phyloP scores from a whole-genome alignment of 2,113 vertebrate species.

The Misgurnus anguillicaudatus region DNA sequence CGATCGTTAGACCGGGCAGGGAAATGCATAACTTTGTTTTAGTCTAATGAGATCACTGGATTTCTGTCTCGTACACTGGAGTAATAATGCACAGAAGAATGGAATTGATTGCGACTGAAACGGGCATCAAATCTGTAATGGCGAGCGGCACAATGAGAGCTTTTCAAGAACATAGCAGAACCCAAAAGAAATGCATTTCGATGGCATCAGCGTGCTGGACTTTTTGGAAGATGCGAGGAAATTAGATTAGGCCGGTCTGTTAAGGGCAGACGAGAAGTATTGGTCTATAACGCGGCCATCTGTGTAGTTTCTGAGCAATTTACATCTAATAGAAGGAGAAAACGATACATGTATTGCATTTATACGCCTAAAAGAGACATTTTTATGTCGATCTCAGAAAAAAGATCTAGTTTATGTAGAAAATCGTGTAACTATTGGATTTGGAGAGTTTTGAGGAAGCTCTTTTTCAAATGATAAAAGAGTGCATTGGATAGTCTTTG shows the following conservation, averaged over 20 bases:
- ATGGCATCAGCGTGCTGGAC: conserved; percentile 21
- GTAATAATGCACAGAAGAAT: conserved; percentile 50
- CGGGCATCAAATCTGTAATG: conserved; percentile 46
- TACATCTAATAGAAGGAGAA: conserved; percentile 41
- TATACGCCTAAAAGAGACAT: conserved; percentile 5
- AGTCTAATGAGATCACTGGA: conserved; percentile 55
- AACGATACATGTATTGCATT: conserved; percentile 32
- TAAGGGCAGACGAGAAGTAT: conserved; percentile 31
- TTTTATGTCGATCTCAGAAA: conserved; percentile 4
- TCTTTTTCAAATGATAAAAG: background rate
- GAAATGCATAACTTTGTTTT: conserved; percentile 55
- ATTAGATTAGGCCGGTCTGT: conserved; percentile 33
- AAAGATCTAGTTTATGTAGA: conserved; percentile 1
- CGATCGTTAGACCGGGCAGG: conserved; percentile 47
- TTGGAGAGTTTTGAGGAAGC: conserved; percentile 21
- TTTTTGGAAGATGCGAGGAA: conserved; percentile 31
- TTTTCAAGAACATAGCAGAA: conserved; percentile 41
- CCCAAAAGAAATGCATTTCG: conserved; percentile 39
- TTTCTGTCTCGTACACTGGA: conserved; percentile 46
- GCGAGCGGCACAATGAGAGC: conserved; percentile 4
- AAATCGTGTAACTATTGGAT: conserved; percentile 26
- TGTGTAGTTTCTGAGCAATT: conserved; percentile 34
- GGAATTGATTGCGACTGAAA: conserved; percentile 51
- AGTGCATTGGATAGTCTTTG: background rate
- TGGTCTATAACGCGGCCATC: conserved; percentile 41